phyloP scores from a whole-genome alignment of 2,797 vertebrate species.

The Gallirallus australis region DNA sequence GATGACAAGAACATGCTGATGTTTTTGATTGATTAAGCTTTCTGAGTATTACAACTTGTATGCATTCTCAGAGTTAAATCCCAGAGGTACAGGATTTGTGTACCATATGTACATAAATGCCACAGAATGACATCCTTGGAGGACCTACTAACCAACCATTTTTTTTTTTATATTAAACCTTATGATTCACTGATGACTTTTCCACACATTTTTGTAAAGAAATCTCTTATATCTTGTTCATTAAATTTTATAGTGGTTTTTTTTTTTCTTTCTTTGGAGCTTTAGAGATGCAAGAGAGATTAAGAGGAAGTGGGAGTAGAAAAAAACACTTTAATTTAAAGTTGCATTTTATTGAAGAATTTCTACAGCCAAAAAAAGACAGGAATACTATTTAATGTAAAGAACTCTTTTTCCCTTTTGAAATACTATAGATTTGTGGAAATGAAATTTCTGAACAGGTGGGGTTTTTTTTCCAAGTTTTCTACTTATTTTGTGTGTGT shows the following conservation, averaged over 20 bases:
- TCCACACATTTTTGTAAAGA: background rate
- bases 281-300: background rate
- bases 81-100: background rate
- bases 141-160: fast-evolving
- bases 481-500: background rate
- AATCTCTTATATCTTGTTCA: fast-evolving
- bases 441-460: too few species aligned
- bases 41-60: background rate
- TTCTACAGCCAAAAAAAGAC: background rate
- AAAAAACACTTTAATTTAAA: background rate
- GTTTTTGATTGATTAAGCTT: background rate
- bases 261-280: background rate
- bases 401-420: background rate
- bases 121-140: background rate
- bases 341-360: background rate
- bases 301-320: background rate
- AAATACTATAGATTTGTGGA: background rate
- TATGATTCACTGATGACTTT: background rate
- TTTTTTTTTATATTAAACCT: background rate
- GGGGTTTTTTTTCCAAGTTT: background rate
- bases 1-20: background rate
- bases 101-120: background rate
- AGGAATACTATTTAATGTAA: background rate
- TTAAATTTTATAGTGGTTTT: background rate
- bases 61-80: background rate